Conservation (phyloP, 1,140 invertebrate species). For the Adelges cooleyi region DNA sequence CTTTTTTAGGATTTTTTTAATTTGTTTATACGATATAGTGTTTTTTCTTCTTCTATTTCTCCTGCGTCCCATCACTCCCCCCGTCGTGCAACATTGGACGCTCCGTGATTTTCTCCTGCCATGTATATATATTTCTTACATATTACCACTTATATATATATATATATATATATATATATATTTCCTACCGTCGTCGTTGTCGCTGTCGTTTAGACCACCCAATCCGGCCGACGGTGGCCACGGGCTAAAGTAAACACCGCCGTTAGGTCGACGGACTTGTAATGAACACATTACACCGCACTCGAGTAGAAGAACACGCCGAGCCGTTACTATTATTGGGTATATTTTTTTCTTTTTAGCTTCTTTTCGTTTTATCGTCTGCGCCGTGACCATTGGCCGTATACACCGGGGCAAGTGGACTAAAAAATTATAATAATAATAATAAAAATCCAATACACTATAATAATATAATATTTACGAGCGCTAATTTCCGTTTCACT, state of each 20-base stretch:
- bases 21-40: neutral
- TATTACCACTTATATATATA: too few relatives aligned
- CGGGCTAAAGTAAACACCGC: neutral
- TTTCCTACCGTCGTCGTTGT: neutral
- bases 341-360: neutral
- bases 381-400: neutral
- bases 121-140: too few relatives aligned
- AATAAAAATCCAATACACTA: too few relatives aligned
- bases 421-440: too few relatives aligned
- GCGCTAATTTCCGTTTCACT: neutral
- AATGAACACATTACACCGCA: slow-evolving; percentile 12
- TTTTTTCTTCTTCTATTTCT: neutral
- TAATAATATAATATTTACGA: neutral
- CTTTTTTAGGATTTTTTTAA: neutral
- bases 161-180: too few relatives aligned
- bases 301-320: neutral
- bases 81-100: too few relatives aligned
- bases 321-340: neutral
- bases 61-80: neutral
- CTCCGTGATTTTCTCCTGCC: too few relatives aligned
- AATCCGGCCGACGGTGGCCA: neutral
- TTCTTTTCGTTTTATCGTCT: neutral
- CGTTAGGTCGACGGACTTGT: neutral
- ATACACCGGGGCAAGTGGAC: neutral
- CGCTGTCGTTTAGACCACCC: neutral